Evolutionary conservation across 2,113 vertebrate species (phyloP).

Genomic region (Epinephelus moara): DNA sequence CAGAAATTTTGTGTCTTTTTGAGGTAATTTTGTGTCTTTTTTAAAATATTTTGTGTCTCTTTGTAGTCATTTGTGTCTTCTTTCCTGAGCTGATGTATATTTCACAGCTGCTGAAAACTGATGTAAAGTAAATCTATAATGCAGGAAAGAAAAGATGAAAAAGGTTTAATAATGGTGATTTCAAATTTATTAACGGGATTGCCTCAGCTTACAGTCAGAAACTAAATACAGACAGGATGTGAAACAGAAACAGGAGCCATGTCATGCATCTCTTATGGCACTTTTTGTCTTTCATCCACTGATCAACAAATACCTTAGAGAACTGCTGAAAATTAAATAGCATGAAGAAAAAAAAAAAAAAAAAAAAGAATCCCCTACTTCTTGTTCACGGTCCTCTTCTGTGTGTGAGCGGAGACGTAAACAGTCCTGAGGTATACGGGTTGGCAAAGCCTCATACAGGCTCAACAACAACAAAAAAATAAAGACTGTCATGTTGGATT

Average conservation of each 20-base stretch:
- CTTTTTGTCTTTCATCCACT: slow-evolving; percentile 26
- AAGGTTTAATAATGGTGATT: slow-evolving; percentile 17
- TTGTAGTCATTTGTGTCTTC: too few relatives aligned
- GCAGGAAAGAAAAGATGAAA: background rate
- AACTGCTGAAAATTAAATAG: slow-evolving; percentile 24
- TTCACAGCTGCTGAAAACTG: background rate
- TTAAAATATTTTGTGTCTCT: too few relatives aligned
- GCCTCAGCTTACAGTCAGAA: slow-evolving; percentile 22
- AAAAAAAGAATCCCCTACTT: background rate
- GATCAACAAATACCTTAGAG: slow-evolving; percentile 20
- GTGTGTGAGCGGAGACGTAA: slow-evolving; percentile 32
- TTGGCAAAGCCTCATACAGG: slow-evolving; percentile 49
- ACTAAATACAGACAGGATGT: slow-evolving; percentile 29
- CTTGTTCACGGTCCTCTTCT: slow-evolving; percentile 30
- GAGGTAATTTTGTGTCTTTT: too few relatives aligned
- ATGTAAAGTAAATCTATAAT: background rate
- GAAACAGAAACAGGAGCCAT: slow-evolving; percentile 19
- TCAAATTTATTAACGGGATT: slow-evolving; percentile 54
- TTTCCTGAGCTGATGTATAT: background rate
- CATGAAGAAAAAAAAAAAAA: background rate
- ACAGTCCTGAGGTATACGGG: slow-evolving; percentile 68
- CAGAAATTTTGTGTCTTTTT: too few relatives aligned
- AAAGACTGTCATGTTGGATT: background rate
- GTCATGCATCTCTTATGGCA: slow-evolving; percentile 66
- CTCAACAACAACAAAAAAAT: slow-evolving; percentile 20